Evolutionary conservation across 2,113 vertebrate genomes (phyloP), one percentile per base, ranked within the genome.

Genomic region (Paradoxurus hermaphroditus): DNA sequence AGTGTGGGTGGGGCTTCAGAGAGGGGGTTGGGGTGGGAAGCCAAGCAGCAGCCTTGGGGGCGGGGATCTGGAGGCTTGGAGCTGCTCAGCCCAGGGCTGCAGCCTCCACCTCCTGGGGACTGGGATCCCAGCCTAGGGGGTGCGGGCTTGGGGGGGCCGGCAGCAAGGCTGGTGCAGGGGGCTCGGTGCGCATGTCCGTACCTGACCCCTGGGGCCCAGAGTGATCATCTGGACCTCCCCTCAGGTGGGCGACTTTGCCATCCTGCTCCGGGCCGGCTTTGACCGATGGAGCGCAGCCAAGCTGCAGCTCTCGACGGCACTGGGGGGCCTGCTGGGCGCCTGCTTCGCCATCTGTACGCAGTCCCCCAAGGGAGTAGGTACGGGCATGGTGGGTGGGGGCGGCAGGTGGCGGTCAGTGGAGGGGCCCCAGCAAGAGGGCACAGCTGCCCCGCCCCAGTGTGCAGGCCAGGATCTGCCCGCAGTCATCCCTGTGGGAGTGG

Each of bases 181-280:
- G 29, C 46, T 90, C 1, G 4, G n/a, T 84, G 10, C 44, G 13
- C 29, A 1, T 36, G 72, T 16, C 25, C 41, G 1, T 56, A 41
- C 49, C 70, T 14, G 56, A 41, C 51, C 86, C 7, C 41, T 5
- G 34, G 25, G 79, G 46, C 68, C 67, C 86, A 44, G 41, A 67
- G 49, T 95, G 77, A 97, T 7, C 49, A 2, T 41, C 34, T 21
- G 46, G 70, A 70, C 91, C 89, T 94, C 59, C 65, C 88, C 82
- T 95, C 97, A 99, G 99, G 99, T 99, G 97, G 99, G 99, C 96
- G 99, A 99, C 98, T 99, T 99, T 96, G 99, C 99, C 97, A 99
- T 99, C 98, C 98, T 99, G 51, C 99, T 99, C 96, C 99, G 99
- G 89, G 99, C 99, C 3, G 99, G 99, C 27, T 99, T 99, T 97